Evolutionary conservation across 2,113 vertebrate genomes (phyloP).

Genomic region (Psilopsiagon aurifrons): DNA sequence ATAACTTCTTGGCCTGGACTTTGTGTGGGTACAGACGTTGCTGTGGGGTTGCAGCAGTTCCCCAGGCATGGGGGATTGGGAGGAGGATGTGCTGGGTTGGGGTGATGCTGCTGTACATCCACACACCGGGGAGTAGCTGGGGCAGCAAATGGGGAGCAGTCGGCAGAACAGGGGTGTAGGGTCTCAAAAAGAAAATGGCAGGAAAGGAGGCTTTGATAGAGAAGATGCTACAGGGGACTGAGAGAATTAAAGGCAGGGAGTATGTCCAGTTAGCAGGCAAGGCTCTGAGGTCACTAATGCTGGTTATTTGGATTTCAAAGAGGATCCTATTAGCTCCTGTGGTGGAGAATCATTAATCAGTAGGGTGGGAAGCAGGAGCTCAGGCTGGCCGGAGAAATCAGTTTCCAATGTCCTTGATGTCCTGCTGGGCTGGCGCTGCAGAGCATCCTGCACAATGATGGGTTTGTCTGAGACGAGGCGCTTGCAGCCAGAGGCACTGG

Average conservation of each 20-base stretch:
- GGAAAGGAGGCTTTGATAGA: not conserved
- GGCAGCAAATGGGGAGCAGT: not conserved
- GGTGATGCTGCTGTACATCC: not conserved
- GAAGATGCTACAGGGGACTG: not conserved
- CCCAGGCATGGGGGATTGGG: accelerated
- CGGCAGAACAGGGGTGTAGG: not conserved
- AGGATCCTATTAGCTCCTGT: slow-evolving; percentile 46
- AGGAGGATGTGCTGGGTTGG: not conserved
- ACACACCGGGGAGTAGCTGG: accelerated
- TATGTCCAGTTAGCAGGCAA: not conserved
- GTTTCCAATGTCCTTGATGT: slow-evolving; percentile 48
- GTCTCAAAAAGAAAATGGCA: accelerated
- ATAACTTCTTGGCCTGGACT: not conserved
- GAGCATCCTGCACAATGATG: slow-evolving; percentile 16
- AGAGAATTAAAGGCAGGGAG: slow-evolving; percentile 11
- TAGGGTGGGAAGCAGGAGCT: slow-evolving; percentile 9
- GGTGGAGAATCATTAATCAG: slow-evolving; percentile 24
- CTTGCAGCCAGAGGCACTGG: not conserved
- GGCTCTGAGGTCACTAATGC: slow-evolving; percentile 37
- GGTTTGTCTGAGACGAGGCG: not conserved
- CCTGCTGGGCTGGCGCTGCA: slow-evolving; percentile 1
- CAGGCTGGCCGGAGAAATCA: slow-evolving; percentile 16
- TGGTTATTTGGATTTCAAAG: slow-evolving; percentile 56
- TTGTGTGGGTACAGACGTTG: not conserved
- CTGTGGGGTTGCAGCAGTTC: not conserved